Conservation (phyloP, 1,140 invertebrate species). For the Apis cerana region DNA sequence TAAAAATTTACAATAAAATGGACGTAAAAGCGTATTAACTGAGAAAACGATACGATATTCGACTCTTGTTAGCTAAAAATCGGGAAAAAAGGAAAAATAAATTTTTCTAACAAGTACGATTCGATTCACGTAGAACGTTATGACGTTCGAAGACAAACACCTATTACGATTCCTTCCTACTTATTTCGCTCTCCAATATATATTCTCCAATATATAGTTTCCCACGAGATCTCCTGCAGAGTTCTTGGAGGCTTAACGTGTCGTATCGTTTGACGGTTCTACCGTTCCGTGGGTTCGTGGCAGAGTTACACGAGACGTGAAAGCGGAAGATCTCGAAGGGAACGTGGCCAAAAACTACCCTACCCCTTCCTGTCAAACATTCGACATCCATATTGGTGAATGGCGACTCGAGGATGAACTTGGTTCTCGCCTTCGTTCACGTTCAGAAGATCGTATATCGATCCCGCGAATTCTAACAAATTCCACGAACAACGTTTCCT, state of each 20-base stretch:
- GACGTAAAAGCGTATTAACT: too few species aligned
- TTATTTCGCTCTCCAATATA: constrained; percentile 20
- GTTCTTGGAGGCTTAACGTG: constrained; percentile 62
- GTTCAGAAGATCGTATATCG: constrained; percentile 41
- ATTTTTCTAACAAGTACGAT: background rate
- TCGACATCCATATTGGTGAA: constrained; percentile 56
- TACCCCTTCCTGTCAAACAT: constrained; percentile 68
- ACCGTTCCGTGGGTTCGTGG: constrained; percentile 52
- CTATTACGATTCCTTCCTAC: constrained; percentile 46
- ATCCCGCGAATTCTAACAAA: constrained; percentile 4
- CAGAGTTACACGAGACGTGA: constrained; percentile 50
- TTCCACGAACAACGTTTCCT: too few species aligned
- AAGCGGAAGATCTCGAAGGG: constrained; percentile 55
- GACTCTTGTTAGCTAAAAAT: too few species aligned
- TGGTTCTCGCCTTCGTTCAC: constrained; percentile 17
- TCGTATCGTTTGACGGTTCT: constrained; percentile 62
- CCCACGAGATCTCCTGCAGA: constrained; percentile 59
- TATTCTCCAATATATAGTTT: constrained; percentile 35
- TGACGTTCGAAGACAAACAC: constrained; percentile 21
- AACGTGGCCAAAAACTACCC: constrained; percentile 54
- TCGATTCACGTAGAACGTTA: background rate
- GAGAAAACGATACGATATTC: too few species aligned
- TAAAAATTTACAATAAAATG: too few species aligned
- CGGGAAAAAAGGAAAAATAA: too few species aligned
- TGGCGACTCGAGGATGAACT: constrained; percentile 28